Evolutionary conservation across 2,113 vertebrate species (phyloP).

Genomic region (Hirundichthys speculiger): DNA sequence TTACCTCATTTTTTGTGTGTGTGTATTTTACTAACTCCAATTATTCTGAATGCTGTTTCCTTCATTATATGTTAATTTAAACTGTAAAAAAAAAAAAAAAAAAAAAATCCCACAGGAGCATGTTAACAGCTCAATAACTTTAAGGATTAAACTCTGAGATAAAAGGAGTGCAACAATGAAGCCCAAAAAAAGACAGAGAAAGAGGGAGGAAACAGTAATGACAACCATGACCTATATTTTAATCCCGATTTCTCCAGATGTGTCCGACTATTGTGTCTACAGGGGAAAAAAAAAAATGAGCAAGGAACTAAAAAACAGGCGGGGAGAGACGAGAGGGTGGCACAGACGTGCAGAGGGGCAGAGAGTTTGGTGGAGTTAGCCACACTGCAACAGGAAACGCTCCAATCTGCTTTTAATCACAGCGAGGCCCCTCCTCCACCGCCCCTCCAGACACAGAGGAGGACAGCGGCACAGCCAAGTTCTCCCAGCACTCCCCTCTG

Average conservation of each 20-base stretch:
- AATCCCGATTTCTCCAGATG: conserved; percentile 56
- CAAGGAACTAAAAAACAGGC: background rate
- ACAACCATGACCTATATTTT: conserved; percentile 49
- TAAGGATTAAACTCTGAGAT: no score
- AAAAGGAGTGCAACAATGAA: no score
- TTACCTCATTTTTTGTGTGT: no score
- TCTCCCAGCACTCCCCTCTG: conserved; percentile 49
- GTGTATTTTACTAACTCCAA: no score
- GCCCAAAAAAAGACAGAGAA: background rate
- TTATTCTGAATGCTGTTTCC: no score
- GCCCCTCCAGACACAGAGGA: conserved; percentile 45
- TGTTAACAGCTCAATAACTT: no score
- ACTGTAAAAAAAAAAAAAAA: no score
- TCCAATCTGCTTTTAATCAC: conserved; percentile 92
- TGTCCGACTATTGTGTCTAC: conserved; percentile 64
- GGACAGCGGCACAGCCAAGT: conserved; percentile 39
- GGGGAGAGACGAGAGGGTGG: conserved; percentile 52
- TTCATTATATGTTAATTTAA: no score
- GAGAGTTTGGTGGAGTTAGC: conserved; percentile 70
- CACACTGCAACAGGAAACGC: conserved; percentile 86
- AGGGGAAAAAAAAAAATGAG: conserved; percentile 29
- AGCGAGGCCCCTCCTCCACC: conserved; percentile 57
- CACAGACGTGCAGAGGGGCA: conserved; percentile 22
- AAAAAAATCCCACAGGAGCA: no score
- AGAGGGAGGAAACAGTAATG: conserved; percentile 1